A percentile compares a stretch with the other conserved stretches of the same genome.
Evolutionary conservation across 2,113 vertebrate species (phyloP).

Genomic region (Amblyornis subalaris): DNA sequence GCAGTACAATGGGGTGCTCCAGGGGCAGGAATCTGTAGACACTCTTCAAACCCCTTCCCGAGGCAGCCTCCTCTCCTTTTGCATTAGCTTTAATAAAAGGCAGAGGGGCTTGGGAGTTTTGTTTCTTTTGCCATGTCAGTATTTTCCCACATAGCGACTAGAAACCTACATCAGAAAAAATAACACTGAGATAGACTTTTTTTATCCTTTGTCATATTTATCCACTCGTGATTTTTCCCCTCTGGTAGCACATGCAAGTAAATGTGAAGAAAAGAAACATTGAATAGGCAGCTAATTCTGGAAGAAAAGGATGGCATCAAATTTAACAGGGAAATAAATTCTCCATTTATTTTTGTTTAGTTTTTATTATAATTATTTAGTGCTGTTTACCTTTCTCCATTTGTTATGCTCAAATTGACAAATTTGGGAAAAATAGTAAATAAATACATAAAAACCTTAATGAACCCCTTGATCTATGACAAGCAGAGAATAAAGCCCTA

Average conservation of each 20-base stretch:
- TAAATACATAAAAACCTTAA: neutral
- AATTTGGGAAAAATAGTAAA: neutral
- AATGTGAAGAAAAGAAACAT: neutral
- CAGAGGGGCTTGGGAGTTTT: neutral
- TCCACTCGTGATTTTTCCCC: neutral
- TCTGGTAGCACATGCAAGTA: neutral
- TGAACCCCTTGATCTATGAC: neutral
- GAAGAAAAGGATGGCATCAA: neutral
- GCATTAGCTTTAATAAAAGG: neutral
- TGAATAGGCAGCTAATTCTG: neutral
- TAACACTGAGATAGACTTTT: neutral
- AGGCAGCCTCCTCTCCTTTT: neutral
- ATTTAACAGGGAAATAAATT: neutral
- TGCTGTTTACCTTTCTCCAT: neutral
- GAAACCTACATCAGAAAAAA: neutral
- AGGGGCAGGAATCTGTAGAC: neutral
- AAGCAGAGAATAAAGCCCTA: neutral
- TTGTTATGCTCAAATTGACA: neutral
- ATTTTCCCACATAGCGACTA: neutral
- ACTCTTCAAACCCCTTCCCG: neutral
- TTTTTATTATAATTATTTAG: neutral
- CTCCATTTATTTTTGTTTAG: neutral
- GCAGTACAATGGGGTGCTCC: accelerated
- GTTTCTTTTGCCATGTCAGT: neutral
- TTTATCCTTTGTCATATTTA: neutral